A percentile compares a stretch with the other conserved stretches of the same genome.
phyloP scores from a whole-genome alignment of 2,888 invertebrate species.

The Phortica magna region DNA sequence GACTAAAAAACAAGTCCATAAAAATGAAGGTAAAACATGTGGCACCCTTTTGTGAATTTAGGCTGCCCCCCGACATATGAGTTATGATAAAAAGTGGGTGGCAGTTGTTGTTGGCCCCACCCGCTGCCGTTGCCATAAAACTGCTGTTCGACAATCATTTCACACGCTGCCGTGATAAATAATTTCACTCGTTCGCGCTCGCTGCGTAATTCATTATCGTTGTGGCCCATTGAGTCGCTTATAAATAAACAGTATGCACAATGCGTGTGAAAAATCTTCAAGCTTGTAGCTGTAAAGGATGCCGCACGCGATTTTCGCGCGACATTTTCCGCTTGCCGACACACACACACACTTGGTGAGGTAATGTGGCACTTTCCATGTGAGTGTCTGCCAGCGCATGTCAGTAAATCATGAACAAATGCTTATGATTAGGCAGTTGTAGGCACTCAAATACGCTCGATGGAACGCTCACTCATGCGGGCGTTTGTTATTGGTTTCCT shows the following conservation, averaged over 20 bases:
- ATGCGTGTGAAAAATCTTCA: conserved; percentile 65
- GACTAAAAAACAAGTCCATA: conserved; percentile 19
- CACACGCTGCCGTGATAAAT: conserved; percentile 36
- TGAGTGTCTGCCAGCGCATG: conserved; percentile 39
- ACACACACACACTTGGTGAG: not conserved
- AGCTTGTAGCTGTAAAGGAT: conserved; percentile 69
- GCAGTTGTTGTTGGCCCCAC: not conserved
- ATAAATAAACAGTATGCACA: conserved; percentile 52
- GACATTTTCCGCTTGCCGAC: conserved; percentile 37
- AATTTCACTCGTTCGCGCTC: conserved; percentile 16
- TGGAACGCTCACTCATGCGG: conserved; percentile 62
- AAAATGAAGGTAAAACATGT: conserved; percentile 30
- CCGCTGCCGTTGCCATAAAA: not conserved
- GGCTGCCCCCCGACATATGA: not conserved
- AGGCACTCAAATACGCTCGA: conserved; percentile 1
- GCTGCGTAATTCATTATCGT: conserved; percentile 49
- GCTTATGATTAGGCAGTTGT: conserved; percentile 65
- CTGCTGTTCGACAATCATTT: conserved; percentile 20
- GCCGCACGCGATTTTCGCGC: conserved; percentile 56
- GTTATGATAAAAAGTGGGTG: conserved; percentile 15
- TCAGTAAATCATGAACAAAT: conserved; percentile 69
- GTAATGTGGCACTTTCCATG: not conserved
- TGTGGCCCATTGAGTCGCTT: conserved; percentile 60
- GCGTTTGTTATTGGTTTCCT: conserved; percentile 41
- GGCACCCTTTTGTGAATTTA: not conserved